phyloP scores from a whole-genome alignment of 2,888 invertebrate genomes.

The Gortyna flavago region DNA sequence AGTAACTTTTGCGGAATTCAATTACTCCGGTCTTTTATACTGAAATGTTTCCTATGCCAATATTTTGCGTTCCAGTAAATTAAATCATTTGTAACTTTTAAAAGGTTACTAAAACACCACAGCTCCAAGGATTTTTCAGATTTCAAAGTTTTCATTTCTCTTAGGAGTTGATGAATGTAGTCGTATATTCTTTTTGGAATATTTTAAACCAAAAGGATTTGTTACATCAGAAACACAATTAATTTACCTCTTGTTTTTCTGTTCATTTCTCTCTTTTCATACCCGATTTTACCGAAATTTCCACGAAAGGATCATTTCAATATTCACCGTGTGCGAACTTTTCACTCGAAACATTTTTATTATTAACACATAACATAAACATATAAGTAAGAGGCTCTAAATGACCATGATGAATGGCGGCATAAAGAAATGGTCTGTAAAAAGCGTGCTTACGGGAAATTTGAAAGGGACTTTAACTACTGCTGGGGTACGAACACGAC shows the following conservation, averaged over 20 bases:
- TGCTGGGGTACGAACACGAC: constrained; percentile 41
- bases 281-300: too few relatives aligned
- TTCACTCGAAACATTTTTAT: constrained; percentile 41
- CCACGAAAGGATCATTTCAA: constrained; percentile 23
- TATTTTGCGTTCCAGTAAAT: constrained; percentile 50
- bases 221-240: constrained; percentile 7
- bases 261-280: constrained; percentile 1
- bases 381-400: constrained; percentile 20
- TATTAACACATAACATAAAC: constrained; percentile 39
- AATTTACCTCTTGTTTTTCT: not conserved
- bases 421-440: constrained; percentile 54
- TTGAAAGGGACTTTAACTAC: constrained; percentile 56
- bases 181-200: not conserved
- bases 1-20: constrained; percentile 42
- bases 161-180: not conserved
- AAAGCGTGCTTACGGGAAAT: constrained; percentile 52
- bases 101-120: constrained; percentile 33
- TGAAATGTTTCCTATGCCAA: constrained; percentile 31
- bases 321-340: constrained; percentile 21
- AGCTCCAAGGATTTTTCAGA: constrained; percentile 1
- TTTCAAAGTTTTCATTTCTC: constrained; percentile 11
- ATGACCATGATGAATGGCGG: constrained; percentile 51
- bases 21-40: constrained; percentile 40
- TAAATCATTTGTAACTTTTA: constrained; percentile 39
- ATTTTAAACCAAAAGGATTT: not conserved